Conservation (phyloP, 1,140 invertebrate genomes). For the Pogonognathellus flavescens region DNA sequence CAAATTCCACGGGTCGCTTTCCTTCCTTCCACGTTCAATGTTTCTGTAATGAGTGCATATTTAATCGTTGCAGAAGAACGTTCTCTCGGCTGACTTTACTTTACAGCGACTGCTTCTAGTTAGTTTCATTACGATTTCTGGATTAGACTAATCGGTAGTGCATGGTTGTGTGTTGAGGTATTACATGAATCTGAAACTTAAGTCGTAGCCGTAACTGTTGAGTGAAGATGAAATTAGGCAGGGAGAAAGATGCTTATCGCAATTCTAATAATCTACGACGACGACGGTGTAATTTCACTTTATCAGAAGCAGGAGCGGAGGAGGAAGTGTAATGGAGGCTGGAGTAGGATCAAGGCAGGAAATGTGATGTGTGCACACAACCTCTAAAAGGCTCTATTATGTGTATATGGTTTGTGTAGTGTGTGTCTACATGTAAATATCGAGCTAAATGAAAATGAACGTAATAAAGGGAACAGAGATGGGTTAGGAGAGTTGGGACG, state of each 20-base stretch:
- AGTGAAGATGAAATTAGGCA: constrained; percentile 32
- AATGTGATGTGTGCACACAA: constrained; percentile 15
- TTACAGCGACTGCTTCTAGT: background rate
- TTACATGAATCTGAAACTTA: background rate
- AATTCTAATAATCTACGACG: background rate
- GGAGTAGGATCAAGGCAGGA: background rate
- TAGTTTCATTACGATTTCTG: background rate
- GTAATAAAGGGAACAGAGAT: constrained; percentile 30
- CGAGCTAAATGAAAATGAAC: constrained; percentile 24
- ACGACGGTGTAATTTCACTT: constrained; percentile 2
- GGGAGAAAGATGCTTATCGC: background rate
- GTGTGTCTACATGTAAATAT: constrained; percentile 15
- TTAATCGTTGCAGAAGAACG: no score
- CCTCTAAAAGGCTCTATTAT: background rate
- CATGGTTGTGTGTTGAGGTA: constrained; percentile 10
- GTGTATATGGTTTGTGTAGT: background rate
- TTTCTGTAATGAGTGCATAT: background rate
- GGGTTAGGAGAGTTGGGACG: constrained; percentile 1
- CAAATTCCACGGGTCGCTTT: background rate
- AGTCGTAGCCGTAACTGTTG: background rate
- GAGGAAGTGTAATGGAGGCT: background rate
- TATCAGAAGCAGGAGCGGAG: constrained; percentile 12
- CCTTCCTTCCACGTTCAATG: background rate
- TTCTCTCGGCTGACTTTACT: no score
- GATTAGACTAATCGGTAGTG: no score